Base-by-base conservation (phyloP, 2,888 invertebrate species). In the Amiota communis region DNA sequence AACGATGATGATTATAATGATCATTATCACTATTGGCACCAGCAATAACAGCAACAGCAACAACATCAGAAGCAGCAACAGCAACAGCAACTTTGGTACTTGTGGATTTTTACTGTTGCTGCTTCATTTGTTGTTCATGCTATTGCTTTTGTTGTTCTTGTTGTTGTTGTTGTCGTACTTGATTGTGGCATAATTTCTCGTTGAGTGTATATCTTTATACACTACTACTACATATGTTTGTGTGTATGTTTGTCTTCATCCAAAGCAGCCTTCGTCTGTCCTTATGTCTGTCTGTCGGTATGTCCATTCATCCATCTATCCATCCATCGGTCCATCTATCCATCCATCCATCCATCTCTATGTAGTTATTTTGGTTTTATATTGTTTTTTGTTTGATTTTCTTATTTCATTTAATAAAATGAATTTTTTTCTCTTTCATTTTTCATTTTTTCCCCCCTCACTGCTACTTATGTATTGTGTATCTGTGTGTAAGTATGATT, bases 131-230 rank as follows among this genome's bases (percentile, higher is more conserved):
- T 51, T 68, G 51, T 13, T 68, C 15, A 9, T 68, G 67, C n/a
- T 49, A 8, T 53, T 68, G 67, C 20, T 49, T 15, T 17, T 48
- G 23, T 17, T 68, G 67, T 23, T 49, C 11, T 49, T 73, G 70
- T 68, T 77, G 75, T 70, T 73, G 69, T 73, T 76, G 70, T 46
- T 81, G 74, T 82, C 86, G 82, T 83, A 82, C 84, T 86, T 83
- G 86, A 83, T 83, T 86, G 86, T 84, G 86, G 86, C 83, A 86
- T 86, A 83, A 83, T 83, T 83, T 83, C 83, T 81, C 74, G 73
- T 76, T 80, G 71, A 64, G 65, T 72, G 63, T 70, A 53, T 68
- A 51, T 67, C 47, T 67, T 12, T 67, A 49, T 49, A 51, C n/a
- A n/a, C n/a, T n/a, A n/a, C n/a, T n/a, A n/a, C n/a, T n/a, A n/a